phyloP scores from a whole-genome alignment of 2,797 vertebrate species.

The Sebastolobus alascanus region DNA sequence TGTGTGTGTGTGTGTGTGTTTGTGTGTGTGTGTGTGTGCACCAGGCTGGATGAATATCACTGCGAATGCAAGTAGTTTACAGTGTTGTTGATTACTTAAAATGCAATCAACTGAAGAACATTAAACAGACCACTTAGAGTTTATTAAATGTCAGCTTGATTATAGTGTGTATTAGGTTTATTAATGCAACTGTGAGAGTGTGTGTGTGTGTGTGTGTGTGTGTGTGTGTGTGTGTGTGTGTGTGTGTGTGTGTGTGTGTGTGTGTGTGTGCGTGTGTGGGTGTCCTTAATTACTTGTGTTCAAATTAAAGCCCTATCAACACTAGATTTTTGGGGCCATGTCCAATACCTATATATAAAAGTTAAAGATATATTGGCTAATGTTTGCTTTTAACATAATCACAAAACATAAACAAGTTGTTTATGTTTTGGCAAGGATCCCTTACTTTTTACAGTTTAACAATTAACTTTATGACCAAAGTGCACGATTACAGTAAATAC shows the following conservation, averaged over 20 bases:
- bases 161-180: slow-evolving; percentile 20
- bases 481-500: background rate
- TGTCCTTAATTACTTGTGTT: slow-evolving; percentile 12
- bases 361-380: background rate
- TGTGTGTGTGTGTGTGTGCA: background rate
- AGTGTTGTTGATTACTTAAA: slow-evolving; percentile 39
- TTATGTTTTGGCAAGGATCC: background rate
- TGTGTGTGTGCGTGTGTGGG: slow-evolving; percentile 5
- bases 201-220: slow-evolving; percentile 2
- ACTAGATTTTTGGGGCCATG: background rate
- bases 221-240: background rate
- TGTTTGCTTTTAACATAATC: slow-evolving; percentile 3
- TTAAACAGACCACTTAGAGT: slow-evolving; percentile 32
- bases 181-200: slow-evolving; percentile 8
- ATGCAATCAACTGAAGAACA: slow-evolving; percentile 35
- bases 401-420: background rate
- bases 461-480: background rate
- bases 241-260: background rate
- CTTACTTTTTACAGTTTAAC: background rate
- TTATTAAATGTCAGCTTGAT: slow-evolving; percentile 41
- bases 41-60: slow-evolving; percentile 5
- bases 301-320: slow-evolving; percentile 26
- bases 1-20: background rate
- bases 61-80: slow-evolving; percentile 15
- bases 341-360: background rate